Base-by-base conservation (phyloP, 2,113 vertebrate genomes). In the Miniopterus natalensis region DNA sequence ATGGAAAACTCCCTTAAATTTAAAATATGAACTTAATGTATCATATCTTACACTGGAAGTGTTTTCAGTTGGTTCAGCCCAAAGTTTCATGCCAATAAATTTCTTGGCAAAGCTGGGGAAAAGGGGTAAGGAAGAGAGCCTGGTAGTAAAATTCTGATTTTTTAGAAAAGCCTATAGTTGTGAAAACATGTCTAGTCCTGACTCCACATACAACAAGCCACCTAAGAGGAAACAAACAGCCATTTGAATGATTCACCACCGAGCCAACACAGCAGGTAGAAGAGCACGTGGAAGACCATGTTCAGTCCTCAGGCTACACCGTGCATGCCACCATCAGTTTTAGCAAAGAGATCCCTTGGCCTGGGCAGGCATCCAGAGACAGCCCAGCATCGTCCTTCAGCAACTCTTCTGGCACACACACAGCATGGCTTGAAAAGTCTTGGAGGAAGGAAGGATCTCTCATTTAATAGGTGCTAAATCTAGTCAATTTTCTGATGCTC, bases 391-490 rank as follows among this genome's bases (percentile, higher is more conserved):
- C 59, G 88, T 63, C 94, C 96, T 93, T 75, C 57, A 92, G 78
- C 88, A 89, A 80, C 53, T 31, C 68, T 74, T 53, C 88, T 85
- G 96, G 89, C 95, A 84, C 57, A 73, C 53, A 94, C 74, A 96
- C 31, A 92, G 92, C 90, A 65, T n/a, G 79, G 94, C 74, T 83
- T 75, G 40, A 90, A 77, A 79, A 70, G 42, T 13, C 79, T 74
- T n/a, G 18, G 81, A 85, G 92, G 81, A 61, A 77, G 61, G 86
- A 95, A 87, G 92, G 51, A 77, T 74, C 92, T 92, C 49, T 78
- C 77, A 74, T 90, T 90, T 93, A 97, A 85, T 74, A 96, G 92
- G 86, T 88, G 79, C 61, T 96, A 95, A 89, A 87, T 87, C 96
- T 93, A 78, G 79, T 95, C 78, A 63, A 17, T 84, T 94, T 81